Conservation (phyloP, 2,797 vertebrate genomes). For the Cryptoprocta ferox region DNA sequence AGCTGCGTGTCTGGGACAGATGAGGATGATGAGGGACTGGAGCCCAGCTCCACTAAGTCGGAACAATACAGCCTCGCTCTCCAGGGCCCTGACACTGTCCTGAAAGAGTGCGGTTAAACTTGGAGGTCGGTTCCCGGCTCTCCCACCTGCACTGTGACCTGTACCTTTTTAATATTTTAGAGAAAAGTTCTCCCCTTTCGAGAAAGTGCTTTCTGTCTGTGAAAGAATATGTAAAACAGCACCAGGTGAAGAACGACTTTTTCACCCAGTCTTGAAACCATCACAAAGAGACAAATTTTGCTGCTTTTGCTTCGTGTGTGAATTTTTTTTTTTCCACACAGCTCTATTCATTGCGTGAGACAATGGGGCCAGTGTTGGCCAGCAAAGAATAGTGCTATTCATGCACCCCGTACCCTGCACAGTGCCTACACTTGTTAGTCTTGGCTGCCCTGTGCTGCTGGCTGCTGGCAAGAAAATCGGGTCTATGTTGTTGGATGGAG, state of each 20-base stretch:
- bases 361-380: conserved; percentile 59
- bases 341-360: conserved; percentile 72
- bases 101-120: conserved; percentile 30
- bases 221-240: conserved; percentile 80
- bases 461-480: conserved; percentile 74
- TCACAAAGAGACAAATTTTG: conserved; percentile 81
- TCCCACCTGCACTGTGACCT: conserved; percentile 75
- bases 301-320: conserved; percentile 65
- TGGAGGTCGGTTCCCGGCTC: not conserved
- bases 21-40: not conserved
- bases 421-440: conserved; percentile 70
- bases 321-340: conserved; percentile 46
- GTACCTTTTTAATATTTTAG: conserved; percentile 57
- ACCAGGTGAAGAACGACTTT: conserved; percentile 80
- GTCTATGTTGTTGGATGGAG: conserved; percentile 75
- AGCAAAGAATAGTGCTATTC: conserved; percentile 67
- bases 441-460: not conserved
- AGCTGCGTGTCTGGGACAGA: not conserved
- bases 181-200: conserved; percentile 67
- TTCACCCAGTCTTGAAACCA: conserved; percentile 77
- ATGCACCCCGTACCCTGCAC: conserved; percentile 55
- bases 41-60: not conserved
- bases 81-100: not conserved
- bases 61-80: not conserved
- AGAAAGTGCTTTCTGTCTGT: conserved; percentile 61